Conservation (phyloP, 2,888 invertebrate genomes). For the Drosophila merina region DNA sequence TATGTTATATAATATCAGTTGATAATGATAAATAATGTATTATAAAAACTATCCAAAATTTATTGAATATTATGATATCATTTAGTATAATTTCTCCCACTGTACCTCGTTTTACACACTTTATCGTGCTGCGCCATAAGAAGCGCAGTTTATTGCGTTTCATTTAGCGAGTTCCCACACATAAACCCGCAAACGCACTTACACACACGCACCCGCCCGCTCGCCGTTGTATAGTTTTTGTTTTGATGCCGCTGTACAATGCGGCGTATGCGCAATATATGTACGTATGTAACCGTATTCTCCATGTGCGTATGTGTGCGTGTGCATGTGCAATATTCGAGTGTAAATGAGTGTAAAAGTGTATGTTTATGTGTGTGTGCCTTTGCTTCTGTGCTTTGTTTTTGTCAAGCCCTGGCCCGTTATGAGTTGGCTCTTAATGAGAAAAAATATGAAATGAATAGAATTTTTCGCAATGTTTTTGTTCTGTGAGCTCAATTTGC, state of each 20-base stretch:
- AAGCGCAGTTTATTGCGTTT: constrained; percentile 69
- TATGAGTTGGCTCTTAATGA: constrained; percentile 42
- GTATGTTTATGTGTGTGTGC: constrained; percentile 4
- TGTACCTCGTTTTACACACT: constrained; percentile 20
- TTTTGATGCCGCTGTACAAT: constrained; percentile 41
- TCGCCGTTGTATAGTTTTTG: constrained; percentile 44
- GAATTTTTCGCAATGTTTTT: constrained; percentile 13
- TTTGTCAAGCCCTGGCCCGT: constrained; percentile 46
- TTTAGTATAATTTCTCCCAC: background rate
- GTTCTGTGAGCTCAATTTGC: background rate
- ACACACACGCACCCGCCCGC: background rate
- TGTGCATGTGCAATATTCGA: background rate
- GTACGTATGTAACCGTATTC: constrained; percentile 28
- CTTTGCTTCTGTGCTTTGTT: constrained; percentile 30
- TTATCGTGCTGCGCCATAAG: constrained; percentile 62
- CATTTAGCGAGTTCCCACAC: constrained; percentile 50
- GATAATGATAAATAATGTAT: no score
- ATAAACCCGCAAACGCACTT: constrained; percentile 15
- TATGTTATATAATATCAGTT: no score
- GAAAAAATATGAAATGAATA: constrained; percentile 30
- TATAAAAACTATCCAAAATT: no score
- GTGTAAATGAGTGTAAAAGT: constrained; percentile 5
- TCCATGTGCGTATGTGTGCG: constrained; percentile 38
- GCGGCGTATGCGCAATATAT: constrained; percentile 51
- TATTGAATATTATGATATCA: no score